phyloP scores from a whole-genome alignment of 1,140 invertebrate genomes.

The Hyposmocoma kahamanoa region DNA sequence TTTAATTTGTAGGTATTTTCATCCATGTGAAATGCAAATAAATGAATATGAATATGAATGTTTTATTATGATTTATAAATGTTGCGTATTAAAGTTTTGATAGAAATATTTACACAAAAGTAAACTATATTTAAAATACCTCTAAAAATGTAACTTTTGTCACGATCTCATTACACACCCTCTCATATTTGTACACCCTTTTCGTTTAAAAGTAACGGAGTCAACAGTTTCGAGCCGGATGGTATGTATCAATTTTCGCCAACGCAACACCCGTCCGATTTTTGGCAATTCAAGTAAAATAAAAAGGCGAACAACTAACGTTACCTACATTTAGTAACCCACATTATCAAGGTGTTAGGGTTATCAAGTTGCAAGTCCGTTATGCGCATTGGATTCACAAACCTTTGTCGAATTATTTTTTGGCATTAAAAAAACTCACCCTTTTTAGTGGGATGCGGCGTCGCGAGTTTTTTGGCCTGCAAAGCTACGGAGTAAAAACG shows the following conservation, averaged over 20 bases:
- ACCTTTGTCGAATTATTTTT: conserved; percentile 50
- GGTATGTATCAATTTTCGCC: conserved; percentile 54
- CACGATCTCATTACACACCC: background rate
- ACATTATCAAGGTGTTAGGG: conserved; percentile 68
- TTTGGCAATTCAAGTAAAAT: conserved; percentile 55
- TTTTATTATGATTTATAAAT: too few species aligned
- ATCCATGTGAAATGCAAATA: too few species aligned
- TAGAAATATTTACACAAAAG: too few species aligned
- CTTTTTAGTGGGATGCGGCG: too few species aligned
- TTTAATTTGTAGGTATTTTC: too few species aligned
- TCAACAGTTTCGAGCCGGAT: conserved; percentile 33
- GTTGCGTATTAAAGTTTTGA: too few species aligned
- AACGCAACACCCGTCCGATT: conserved; percentile 53
- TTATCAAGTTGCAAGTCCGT: conserved; percentile 64
- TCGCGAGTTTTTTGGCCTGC: too few species aligned
- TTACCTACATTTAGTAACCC: conserved; percentile 50
- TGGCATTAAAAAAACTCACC: conserved; percentile 34
- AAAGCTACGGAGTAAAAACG: too few species aligned
- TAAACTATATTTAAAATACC: too few species aligned
- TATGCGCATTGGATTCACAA: conserved; percentile 41
- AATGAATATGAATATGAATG: too few species aligned
- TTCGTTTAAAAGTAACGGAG: conserved; percentile 5
- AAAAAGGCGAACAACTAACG: conserved; percentile 22
- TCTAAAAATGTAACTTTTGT: too few species aligned
- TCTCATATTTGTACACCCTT: background rate